A percentile compares a stretch with the other conserved stretches of the same genome.
Conservation (phyloP, 2,888 invertebrate genomes). For the Pemphredon lugubris region DNA sequence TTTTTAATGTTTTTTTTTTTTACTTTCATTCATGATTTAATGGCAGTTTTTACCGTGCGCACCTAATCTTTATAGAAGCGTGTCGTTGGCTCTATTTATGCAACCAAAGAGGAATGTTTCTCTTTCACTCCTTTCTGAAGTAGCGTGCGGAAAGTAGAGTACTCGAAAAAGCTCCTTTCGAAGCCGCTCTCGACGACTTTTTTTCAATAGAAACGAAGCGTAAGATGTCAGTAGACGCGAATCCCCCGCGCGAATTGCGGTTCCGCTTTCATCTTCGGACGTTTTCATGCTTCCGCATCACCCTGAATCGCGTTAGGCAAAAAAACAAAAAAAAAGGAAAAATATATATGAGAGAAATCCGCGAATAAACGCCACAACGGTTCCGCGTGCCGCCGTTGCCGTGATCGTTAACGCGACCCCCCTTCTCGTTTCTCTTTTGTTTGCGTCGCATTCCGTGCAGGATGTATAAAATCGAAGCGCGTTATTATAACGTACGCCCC, state of each 20-base stretch:
- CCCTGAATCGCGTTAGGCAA: neutral
- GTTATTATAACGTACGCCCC: too few species aligned
- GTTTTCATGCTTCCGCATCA: conserved; percentile 12
- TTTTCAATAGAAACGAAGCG: conserved; percentile 1
- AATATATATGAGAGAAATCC: neutral
- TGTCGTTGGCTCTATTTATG: conserved; percentile 40
- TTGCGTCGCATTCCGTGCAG: neutral
- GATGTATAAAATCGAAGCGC: too few species aligned
- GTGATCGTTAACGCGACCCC: too few species aligned
- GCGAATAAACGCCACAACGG: too few species aligned
- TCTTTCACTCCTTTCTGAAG: neutral
- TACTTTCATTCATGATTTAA: conserved; percentile 48
- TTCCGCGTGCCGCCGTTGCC: too few species aligned
- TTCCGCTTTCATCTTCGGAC: neutral
- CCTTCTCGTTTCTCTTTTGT: too few species aligned
- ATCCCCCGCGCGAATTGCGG: conserved; percentile 15
- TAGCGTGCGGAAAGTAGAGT: conserved; percentile 16
- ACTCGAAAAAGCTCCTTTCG: conserved; percentile 31
- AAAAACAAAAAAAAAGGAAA: too few species aligned
- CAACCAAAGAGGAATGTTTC: conserved; percentile 19
- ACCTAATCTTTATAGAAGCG: conserved; percentile 13
- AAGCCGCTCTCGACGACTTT: conserved; percentile 16
- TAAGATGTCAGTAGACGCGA: too few species aligned
- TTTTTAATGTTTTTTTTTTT: conserved; percentile 49
- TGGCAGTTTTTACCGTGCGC: conserved; percentile 26